phyloP scores from a whole-genome alignment of 2,113 vertebrate species.

The Lepus timidus region DNA sequence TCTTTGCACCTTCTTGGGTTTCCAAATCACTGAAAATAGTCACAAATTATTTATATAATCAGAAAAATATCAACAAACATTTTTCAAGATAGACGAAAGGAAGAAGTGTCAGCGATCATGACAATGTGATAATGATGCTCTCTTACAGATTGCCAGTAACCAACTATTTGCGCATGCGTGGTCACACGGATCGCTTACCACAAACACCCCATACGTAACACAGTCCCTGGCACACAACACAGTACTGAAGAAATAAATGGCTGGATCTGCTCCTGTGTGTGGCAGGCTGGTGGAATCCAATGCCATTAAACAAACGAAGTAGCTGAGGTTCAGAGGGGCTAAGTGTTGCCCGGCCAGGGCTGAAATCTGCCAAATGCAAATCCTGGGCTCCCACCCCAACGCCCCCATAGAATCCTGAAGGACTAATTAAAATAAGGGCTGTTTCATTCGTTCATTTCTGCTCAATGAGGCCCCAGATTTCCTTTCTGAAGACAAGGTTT shows the following conservation, averaged over 20 bases:
- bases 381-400: neutral
- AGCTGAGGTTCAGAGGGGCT: constrained; percentile 29
- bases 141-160: neutral
- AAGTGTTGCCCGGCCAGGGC: neutral
- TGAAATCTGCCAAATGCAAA: constrained; percentile 58
- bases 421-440: constrained; percentile 65
- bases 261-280: neutral
- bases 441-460: constrained; percentile 71
- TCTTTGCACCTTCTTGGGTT: neutral
- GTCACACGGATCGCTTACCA: neutral
- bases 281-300: constrained; percentile 32
- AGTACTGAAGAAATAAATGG: constrained; percentile 10
- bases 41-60: constrained; percentile 14
- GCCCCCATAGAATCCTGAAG: constrained; percentile 56
- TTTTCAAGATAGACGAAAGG: constrained; percentile 28
- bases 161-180: neutral
- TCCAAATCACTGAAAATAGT: neutral
- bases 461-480: constrained; percentile 65
- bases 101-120: neutral
- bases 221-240: neutral
- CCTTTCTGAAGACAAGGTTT: constrained; percentile 74
- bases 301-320: neutral
- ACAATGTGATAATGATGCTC: neutral
- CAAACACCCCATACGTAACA: neutral
- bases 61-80: neutral